Conservation (phyloP, 2,113 vertebrate species). For the Hystrix cristata region DNA sequence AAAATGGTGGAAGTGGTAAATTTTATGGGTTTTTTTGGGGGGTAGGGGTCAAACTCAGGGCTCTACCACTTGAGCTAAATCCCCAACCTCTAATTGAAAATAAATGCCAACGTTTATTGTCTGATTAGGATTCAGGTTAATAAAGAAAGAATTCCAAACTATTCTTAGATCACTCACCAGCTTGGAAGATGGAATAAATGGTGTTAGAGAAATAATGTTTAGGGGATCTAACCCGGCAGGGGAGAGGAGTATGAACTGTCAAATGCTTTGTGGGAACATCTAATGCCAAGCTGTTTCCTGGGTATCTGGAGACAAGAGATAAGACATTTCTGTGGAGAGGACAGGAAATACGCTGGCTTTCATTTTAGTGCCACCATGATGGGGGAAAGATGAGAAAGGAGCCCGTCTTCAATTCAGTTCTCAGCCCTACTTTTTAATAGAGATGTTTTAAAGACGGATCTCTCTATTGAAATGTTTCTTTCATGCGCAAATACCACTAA, state of each 20-base stretch:
- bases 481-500: background rate
- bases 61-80: no score
- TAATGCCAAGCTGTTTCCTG: background rate
- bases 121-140: background rate
- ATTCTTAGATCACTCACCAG: background rate
- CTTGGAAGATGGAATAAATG: background rate
- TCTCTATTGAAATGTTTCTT: background rate
- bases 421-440: slow-evolving; percentile 11
- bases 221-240: background rate
- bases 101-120: background rate
- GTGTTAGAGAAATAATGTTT: background rate
- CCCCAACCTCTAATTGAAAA: background rate
- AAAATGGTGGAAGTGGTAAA: background rate
- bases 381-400: background rate
- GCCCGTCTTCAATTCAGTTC: background rate
- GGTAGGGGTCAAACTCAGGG: no score
- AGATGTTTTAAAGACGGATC: background rate
- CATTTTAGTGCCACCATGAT: slow-evolving; percentile 14
- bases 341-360: slow-evolving; percentile 68
- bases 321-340: slow-evolving; percentile 39
- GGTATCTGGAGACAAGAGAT: slow-evolving; percentile 72
- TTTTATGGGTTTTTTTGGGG: background rate
- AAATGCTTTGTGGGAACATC: background rate
- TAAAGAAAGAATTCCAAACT: background rate
- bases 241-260: background rate